phyloP scores from a whole-genome alignment of 2,113 vertebrate species.

The Phoenicopterus ruber region DNA sequence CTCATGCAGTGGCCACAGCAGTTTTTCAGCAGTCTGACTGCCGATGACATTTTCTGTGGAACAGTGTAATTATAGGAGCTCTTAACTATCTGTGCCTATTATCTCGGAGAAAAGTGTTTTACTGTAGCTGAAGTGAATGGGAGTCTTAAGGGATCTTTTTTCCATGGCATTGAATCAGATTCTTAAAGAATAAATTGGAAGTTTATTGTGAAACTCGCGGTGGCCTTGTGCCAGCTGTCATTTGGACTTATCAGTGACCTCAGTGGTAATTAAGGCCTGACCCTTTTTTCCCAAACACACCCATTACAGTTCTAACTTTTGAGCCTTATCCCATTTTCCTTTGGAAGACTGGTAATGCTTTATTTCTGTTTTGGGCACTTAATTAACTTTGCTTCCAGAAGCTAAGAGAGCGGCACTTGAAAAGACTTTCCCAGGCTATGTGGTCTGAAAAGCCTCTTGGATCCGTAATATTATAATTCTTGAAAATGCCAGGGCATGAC shows the following conservation, averaged over 20 bases:
- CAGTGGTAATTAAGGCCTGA: slow-evolving; percentile 14
- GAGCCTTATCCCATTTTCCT: slow-evolving; percentile 24
- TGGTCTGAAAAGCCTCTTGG: not conserved
- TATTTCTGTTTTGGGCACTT: not conserved
- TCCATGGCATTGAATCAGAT: not conserved
- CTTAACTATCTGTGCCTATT: not conserved
- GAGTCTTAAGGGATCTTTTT: not conserved
- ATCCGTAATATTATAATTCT: not conserved
- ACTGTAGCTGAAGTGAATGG: not conserved
- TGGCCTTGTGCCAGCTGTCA: not conserved
- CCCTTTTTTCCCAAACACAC: not conserved
- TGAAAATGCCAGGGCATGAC: not conserved
- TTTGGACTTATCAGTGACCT: slow-evolving; percentile 9
- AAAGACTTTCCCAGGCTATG: not conserved
- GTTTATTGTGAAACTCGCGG: not conserved
- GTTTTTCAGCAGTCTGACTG: not conserved
- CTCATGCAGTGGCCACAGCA: not conserved
- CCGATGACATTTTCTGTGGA: not conserved
- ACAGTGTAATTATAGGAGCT: not conserved
- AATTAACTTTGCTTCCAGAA: slow-evolving; percentile 13
- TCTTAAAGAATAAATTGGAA: not conserved
- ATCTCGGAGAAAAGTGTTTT: not conserved
- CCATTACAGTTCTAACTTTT: not conserved
- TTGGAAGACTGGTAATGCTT: not conserved
- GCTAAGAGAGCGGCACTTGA: not conserved